A percentile compares a stretch with the other conserved stretches of the same genome.
Evolutionary conservation across 2,888 invertebrate genomes (phyloP).

Genomic region (Tolmerus cingulatus): DNA sequence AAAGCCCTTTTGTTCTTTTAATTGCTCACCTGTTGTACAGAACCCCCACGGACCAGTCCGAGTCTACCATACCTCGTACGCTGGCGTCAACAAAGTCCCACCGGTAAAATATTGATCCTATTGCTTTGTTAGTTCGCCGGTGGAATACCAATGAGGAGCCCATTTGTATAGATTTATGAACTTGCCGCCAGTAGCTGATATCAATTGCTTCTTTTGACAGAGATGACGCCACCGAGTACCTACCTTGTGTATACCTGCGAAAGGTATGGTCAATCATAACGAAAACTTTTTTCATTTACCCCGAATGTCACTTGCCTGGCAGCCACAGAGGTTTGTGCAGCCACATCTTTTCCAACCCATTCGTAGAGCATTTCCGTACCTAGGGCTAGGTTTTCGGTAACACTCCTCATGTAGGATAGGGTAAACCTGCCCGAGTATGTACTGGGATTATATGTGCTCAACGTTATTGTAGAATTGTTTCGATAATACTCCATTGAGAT

Average conservation of each 20-base stretch:
- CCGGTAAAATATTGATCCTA: conserved; percentile 60
- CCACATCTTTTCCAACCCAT: conserved; percentile 55
- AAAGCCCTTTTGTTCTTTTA: neutral
- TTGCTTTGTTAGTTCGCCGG: conserved; percentile 55
- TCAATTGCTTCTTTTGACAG: conserved; percentile 59
- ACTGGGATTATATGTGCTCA: conserved; percentile 57
- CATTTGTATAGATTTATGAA: conserved; percentile 59
- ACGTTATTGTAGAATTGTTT: conserved; percentile 56
- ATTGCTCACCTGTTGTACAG: conserved; percentile 58
- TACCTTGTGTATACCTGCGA: conserved; percentile 56
- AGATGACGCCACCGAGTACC: conserved; percentile 57
- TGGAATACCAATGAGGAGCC: conserved; percentile 55
- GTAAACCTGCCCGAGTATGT: conserved; percentile 57
- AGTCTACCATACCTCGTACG: conserved; percentile 60
- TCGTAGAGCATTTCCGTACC: conserved; percentile 59
- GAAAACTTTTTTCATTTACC: conserved; percentile 50
- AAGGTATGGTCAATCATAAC: neutral
- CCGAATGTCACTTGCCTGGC: conserved; percentile 46
- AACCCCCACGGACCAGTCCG: conserved; percentile 60
- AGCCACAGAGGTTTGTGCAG: conserved; percentile 57
- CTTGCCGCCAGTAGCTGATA: conserved; percentile 61
- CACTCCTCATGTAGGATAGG: conserved; percentile 58
- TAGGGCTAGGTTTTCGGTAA: conserved; percentile 56
- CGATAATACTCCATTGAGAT: conserved; percentile 56
- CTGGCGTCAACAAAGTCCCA: conserved; percentile 58